These are phyloP conservation scores for Callorhinus ursinus DNA, from an alignment of 2,113 vertebrate genomes.

Conservation along the genomic window DNA sequence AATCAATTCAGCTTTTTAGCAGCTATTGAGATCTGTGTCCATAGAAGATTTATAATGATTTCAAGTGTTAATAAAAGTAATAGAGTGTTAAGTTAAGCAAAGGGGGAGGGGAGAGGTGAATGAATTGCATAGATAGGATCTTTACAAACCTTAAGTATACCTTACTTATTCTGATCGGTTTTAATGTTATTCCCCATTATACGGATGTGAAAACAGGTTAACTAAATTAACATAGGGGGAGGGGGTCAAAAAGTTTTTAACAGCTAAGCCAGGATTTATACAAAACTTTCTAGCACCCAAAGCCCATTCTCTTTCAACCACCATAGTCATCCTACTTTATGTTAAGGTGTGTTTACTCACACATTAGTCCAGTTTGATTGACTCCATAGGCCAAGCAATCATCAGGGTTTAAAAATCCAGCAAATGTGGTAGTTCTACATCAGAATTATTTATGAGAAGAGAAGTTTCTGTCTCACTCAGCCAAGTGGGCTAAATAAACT, in stretches of 20 bases:
- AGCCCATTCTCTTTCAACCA: not conserved
- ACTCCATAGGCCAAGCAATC: not conserved
- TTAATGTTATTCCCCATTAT: not conserved
- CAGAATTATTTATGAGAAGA: not conserved
- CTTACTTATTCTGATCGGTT: not conserved
- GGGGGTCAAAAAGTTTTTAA: not conserved
- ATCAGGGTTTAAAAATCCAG: not conserved
- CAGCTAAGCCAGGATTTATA: not conserved
- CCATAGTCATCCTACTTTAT: not conserved
- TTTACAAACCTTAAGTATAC: not conserved
- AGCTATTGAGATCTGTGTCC: not conserved
- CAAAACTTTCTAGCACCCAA: not conserved
- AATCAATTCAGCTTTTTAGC: not conserved
- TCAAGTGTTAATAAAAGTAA: not conserved
- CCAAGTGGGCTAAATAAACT: not conserved
- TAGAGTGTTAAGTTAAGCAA: not conserved
- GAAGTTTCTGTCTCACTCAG: not conserved
- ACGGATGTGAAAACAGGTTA: not conserved
- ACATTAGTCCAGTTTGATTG: not conserved
- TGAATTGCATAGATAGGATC: not conserved
- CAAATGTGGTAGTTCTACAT: not conserved
- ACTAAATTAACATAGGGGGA: not conserved
- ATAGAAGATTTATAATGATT: not conserved
- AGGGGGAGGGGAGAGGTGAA: not conserved
- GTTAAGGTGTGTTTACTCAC: not conserved